Evolutionary conservation across 2,888 invertebrate genomes (phyloP), one percentile per base, ranked within the genome.

Genomic region (Dugesia japonica): DNA sequence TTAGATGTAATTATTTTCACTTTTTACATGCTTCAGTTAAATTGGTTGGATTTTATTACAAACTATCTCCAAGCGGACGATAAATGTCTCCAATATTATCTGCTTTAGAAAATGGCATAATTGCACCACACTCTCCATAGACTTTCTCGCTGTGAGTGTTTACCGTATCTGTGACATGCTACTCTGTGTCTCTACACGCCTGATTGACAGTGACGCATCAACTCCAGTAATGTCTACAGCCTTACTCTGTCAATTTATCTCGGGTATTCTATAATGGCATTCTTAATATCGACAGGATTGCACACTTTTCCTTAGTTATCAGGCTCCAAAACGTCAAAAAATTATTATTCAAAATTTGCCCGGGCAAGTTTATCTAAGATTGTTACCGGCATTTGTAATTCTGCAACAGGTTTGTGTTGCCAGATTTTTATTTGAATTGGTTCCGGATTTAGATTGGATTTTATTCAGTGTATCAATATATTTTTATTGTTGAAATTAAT

Each of bases 11-110:
- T 56, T 56, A 56, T 56, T 56, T 56, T 56, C 56, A 56, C 9
- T 56, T 56, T 56, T 56, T 56, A 56, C 56, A 56, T 56, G 56
- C 56, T 56, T 56, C 56, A 20, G 23, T 56, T 56, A 56, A 56
- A 56, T 56, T 56, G 56, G 56, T 56, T 56, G 56, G 56, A 56
- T 56, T 56, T 56, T 56, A 56, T 56, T 56, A 56, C 56, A 56
- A 56, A 56, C 56, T n/a, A 56, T 56, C 56, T 56, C 56, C 56
- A 23, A 23, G 56, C n/a, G 56, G n/a, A 56, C 56, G 56, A 23
- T 56, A 56, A 56, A 56, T 56, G 56, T 56, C 56, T 56, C 56
- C 56, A 56, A 56, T 56, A 56, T 56, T 56, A 56, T 56, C 56
- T 13, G 56, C 56, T 9, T n/a, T n/a, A n/a, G 56, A 56, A 31